Conservation (phyloP, 2,797 vertebrate species). For the Acrossocheilus wenchowensis region DNA sequence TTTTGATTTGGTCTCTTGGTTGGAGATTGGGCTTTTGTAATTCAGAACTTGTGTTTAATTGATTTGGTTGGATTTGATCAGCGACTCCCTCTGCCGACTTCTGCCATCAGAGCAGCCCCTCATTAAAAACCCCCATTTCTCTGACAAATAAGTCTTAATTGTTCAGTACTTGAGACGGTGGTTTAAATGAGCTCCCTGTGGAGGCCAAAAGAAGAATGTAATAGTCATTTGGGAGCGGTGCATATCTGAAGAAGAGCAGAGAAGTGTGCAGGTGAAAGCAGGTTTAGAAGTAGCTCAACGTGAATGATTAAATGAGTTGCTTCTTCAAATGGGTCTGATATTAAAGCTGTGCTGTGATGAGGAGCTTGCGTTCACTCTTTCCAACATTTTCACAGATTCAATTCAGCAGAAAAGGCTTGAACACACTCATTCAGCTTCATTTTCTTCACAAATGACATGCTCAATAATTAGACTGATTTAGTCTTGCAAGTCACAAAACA, state of each 20-base stretch:
- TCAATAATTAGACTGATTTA: neutral
- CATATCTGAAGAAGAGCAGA: conserved; percentile 73
- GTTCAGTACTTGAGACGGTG: conserved; percentile 74
- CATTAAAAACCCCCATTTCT: conserved; percentile 79
- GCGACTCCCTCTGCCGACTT: conserved; percentile 50
- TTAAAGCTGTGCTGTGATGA: neutral
- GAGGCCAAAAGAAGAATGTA: conserved; percentile 81
- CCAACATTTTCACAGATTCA: neutral
- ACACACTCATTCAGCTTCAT: neutral
- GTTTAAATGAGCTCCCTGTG: conserved; percentile 79
- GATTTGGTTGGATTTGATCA: conserved; percentile 40
- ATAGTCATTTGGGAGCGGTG: conserved; percentile 80
- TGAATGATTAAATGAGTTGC: neutral
- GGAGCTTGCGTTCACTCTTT: neutral
- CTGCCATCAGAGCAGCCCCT: conserved; percentile 74
- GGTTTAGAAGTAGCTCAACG: conserved; percentile 45
- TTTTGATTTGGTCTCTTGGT: neutral
- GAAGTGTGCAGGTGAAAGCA: conserved; percentile 54
- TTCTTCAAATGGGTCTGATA: neutral
- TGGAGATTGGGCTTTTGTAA: neutral
- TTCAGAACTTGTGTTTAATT: conserved; percentile 1
- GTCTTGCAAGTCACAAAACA: neutral
- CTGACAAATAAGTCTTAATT: conserved; percentile 84
- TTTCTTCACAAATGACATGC: neutral
- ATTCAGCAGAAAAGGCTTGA: neutral